A percentile compares a stretch with the other conserved stretches of the same genome.
These are phyloP conservation scores for Columba guinea DNA, from an alignment of 2,797 vertebrate species.

Conservation along the genomic window DNA sequence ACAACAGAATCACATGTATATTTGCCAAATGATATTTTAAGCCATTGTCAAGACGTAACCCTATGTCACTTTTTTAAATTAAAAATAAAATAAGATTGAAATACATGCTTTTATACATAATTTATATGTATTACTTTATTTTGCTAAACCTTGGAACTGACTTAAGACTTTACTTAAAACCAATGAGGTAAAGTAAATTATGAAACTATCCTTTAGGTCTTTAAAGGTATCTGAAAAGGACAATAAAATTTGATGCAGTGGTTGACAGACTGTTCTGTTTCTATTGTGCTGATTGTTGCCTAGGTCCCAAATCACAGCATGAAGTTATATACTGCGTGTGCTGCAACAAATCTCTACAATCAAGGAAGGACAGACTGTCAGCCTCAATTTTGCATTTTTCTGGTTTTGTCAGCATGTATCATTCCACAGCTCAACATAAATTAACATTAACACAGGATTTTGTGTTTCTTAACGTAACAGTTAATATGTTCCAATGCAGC, in stretches of 20 bases:
- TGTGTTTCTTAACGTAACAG: slow-evolving; percentile 14
- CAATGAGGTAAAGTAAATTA: background rate
- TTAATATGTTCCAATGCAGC: background rate
- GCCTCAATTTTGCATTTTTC: slow-evolving; percentile 23
- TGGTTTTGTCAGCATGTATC: slow-evolving; percentile 25
- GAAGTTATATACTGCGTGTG: background rate
- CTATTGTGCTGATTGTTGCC: background rate
- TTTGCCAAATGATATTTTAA: background rate
- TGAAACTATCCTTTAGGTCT: background rate
- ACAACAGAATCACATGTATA: background rate
- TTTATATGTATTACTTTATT: background rate
- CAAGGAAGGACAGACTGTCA: background rate
- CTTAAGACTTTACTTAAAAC: background rate
- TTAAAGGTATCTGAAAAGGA: background rate
- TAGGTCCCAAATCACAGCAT: background rate
- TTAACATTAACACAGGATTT: slow-evolving; percentile 46
- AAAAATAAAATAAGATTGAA: background rate
- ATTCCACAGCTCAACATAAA: slow-evolving; percentile 45
- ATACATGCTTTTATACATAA: background rate
- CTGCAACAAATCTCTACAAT: slow-evolving; percentile 1
- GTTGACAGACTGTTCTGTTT: background rate
- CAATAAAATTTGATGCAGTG: background rate
- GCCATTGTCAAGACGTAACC: background rate
- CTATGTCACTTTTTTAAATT: background rate
- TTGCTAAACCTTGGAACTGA: background rate